Conservation (phyloP, 2,888 invertebrate genomes). For the Archaeoteleia sp. region DNA sequence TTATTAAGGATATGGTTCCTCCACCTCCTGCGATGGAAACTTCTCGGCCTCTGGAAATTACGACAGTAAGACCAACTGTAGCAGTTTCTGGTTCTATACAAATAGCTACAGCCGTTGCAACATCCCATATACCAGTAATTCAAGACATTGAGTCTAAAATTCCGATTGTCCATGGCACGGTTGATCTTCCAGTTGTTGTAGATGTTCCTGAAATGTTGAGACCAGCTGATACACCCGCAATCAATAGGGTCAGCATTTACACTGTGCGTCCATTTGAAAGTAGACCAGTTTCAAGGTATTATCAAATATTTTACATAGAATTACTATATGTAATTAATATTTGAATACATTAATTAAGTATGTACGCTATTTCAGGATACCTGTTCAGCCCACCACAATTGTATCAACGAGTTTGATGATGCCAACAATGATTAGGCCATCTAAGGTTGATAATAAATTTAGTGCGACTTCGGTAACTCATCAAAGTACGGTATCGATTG, state of each 20-base stretch:
- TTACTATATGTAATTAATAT: background rate
- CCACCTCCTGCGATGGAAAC: slow-evolving; percentile 63
- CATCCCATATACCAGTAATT: slow-evolving; percentile 70
- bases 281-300: slow-evolving; percentile 63
- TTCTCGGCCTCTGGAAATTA: slow-evolving; percentile 62
- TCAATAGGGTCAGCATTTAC: slow-evolving; percentile 69
- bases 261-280: slow-evolving; percentile 71
- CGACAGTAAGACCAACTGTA: slow-evolving; percentile 66
- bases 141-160: slow-evolving; percentile 72
- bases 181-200: slow-evolving; percentile 70
- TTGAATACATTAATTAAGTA: slow-evolving; percentile 2
- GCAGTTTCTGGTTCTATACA: slow-evolving; percentile 72
- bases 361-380: slow-evolving; percentile 54
- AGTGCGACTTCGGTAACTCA: slow-evolving; percentile 49
- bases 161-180: slow-evolving; percentile 72
- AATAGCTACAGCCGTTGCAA: slow-evolving; percentile 70
- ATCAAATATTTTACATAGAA: slow-evolving; percentile 1
- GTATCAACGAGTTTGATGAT: slow-evolving; percentile 61
- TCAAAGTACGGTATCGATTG: slow-evolving; percentile 50
- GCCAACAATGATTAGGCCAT: slow-evolving; percentile 60
- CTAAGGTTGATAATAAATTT: slow-evolving; percentile 57
- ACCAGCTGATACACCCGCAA: slow-evolving; percentile 61
- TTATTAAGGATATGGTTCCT: slow-evolving; percentile 70
- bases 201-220: slow-evolving; percentile 68
- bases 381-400: slow-evolving; percentile 64